These are phyloP conservation scores for Hormaphis cornu DNA, from an alignment of 1,140 invertebrate genomes.

Conservation along the genomic window DNA sequence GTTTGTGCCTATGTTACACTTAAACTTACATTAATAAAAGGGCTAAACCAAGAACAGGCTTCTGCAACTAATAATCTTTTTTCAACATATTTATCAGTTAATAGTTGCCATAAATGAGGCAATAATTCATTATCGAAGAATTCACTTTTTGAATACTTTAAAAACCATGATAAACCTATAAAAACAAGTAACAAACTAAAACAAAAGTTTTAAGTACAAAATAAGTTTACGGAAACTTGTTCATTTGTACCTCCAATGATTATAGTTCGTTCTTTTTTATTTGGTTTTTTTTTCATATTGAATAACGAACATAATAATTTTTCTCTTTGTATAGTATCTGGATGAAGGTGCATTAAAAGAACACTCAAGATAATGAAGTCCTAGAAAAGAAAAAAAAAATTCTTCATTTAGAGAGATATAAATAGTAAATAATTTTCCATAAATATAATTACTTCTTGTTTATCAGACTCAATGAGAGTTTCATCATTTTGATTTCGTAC, in stretches of 20 bases:
- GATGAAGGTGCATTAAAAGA: constrained; percentile 54
- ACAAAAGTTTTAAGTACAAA: neutral
- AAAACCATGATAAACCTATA: constrained; percentile 52
- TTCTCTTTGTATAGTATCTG: constrained; percentile 52
- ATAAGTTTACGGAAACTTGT: neutral
- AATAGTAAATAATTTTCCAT: constrained; percentile 45
- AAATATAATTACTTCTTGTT: constrained; percentile 50
- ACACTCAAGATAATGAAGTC: constrained; percentile 64
- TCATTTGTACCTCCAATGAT: constrained; percentile 51
- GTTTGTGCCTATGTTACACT: no score
- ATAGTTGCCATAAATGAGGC: constrained; percentile 70
- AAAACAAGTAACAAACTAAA: neutral
- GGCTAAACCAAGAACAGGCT: constrained; percentile 59
- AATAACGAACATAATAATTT: constrained; percentile 60
- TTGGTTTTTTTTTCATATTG: constrained; percentile 65
- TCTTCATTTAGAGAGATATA: constrained; percentile 35
- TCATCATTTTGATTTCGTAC: neutral
- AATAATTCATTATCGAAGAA: constrained; percentile 58
- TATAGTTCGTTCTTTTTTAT: constrained; percentile 57
- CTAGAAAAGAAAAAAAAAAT: constrained; percentile 39
- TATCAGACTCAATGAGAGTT: neutral
- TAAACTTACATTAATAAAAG: constrained; percentile 53
- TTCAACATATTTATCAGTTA: constrained; percentile 62
- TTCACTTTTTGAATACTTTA: constrained; percentile 46
- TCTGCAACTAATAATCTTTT: constrained; percentile 61